phyloP scores from a whole-genome alignment of 2,113 vertebrate genomes.

The Gavia stellata region DNA sequence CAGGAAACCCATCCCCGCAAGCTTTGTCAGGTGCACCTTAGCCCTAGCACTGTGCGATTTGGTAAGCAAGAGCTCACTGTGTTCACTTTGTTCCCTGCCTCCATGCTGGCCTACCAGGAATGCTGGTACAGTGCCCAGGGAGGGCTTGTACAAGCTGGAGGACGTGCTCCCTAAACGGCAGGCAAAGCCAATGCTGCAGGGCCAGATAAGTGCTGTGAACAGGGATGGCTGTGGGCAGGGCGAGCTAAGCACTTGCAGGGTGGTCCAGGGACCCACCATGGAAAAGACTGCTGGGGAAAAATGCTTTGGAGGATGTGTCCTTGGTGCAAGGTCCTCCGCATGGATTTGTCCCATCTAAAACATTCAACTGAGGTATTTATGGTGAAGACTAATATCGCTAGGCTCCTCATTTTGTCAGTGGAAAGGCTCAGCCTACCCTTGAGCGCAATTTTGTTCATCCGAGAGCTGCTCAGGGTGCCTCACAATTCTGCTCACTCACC shows the following conservation, averaged over 20 bases:
- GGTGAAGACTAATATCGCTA: background rate
- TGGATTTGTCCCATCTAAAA: background rate
- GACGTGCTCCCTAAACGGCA: background rate
- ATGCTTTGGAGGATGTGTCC: background rate
- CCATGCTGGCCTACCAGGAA: background rate
- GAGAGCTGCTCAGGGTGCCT: background rate
- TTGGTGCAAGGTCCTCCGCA: accelerated
- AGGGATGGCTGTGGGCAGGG: background rate
- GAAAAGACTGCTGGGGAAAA: background rate
- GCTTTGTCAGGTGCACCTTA: background rate
- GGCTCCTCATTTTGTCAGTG: background rate
- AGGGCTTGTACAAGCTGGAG: background rate
- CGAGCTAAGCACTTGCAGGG: background rate
- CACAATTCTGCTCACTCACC: background rate
- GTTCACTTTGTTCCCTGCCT: background rate
- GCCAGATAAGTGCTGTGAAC: background rate
- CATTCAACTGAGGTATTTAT: background rate
- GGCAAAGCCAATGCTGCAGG: background rate
- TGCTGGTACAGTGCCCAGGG: accelerated
- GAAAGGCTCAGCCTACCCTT: background rate
- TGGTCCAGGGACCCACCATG: background rate
- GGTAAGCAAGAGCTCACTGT: background rate
- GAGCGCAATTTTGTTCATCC: background rate
- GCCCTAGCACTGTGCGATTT: background rate
- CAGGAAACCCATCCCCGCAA: background rate